phyloP scores from a whole-genome alignment of 2,888 invertebrate species.

The Creontiades dilutus region DNA sequence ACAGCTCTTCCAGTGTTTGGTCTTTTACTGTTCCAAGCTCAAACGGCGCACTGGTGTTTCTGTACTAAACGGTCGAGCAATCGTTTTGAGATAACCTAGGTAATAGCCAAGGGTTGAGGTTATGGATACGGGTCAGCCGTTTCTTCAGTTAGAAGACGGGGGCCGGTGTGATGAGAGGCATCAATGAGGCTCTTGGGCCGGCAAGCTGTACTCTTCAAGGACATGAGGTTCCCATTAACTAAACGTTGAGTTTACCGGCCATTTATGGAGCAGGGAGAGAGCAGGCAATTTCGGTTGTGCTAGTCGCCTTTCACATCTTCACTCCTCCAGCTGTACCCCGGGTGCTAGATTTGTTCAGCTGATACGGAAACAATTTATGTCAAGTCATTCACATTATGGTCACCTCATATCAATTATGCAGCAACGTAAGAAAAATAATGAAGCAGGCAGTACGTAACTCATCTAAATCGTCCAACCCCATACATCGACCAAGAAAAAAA shows the following conservation, averaged over 20 bases:
- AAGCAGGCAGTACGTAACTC: too few species aligned
- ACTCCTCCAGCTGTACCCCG: too few species aligned
- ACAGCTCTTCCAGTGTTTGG: slow-evolving; percentile 2
- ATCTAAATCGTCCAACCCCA: too few species aligned
- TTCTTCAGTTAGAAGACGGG: slow-evolving; percentile 4
- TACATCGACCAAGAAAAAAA: too few species aligned
- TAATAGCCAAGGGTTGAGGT: slow-evolving; percentile 1
- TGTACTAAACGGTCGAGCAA: background rate
- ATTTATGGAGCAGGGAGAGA: background rate
- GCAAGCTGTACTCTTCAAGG: background rate
- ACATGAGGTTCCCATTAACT: slow-evolving; percentile 9
- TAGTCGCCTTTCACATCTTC: background rate
- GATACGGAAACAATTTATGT: too few species aligned
- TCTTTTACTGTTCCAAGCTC: slow-evolving; percentile 19
- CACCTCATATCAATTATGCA: too few species aligned
- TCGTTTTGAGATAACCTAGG: slow-evolving; percentile 4
- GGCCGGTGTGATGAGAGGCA: background rate
- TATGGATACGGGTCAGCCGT: slow-evolving; percentile 14
- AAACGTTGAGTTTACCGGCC: background rate
- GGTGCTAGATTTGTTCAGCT: too few species aligned
- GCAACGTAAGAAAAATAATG: too few species aligned
- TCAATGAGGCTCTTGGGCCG: background rate
- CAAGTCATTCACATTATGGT: too few species aligned
- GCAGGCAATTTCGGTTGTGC: background rate
- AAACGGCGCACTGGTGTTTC: background rate